phyloP scores from a whole-genome alignment of 2,113 vertebrate species.

The Malurus alboscapulatus region DNA sequence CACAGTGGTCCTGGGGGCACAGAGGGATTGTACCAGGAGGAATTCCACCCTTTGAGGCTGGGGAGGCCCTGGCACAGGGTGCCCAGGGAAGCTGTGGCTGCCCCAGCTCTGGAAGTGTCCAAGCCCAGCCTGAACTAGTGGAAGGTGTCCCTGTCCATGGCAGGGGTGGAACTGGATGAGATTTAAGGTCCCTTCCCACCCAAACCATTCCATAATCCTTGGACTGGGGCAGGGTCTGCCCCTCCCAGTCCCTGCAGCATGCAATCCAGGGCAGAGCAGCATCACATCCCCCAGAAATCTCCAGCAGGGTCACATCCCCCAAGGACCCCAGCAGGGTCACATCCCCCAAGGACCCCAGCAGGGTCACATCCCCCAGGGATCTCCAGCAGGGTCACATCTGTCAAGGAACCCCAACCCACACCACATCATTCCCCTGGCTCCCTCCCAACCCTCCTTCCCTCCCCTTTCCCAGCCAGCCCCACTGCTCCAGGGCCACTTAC shows the following conservation, averaged over 20 bases:
- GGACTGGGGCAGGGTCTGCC: not conserved
- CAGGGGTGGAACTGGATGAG: not conserved
- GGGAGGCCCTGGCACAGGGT: not conserved
- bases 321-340: too few relatives aligned
- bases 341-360: not conserved
- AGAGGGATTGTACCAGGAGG: not conserved
- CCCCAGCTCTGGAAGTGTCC: not conserved
- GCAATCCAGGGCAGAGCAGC: not conserved
- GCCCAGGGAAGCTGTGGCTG: not conserved
- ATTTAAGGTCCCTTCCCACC: not conserved
- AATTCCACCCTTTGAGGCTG: not conserved
- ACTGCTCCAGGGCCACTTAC: slow-evolving; percentile 75
- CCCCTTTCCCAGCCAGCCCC: not conserved
- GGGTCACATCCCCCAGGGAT: not conserved
- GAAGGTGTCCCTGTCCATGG: not conserved
- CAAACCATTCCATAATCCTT: not conserved
- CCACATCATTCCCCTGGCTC: not conserved
- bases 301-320: too few relatives aligned
- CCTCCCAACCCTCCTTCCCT: not conserved
- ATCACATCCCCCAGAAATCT: not conserved
- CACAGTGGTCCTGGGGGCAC: slow-evolving; percentile 86
- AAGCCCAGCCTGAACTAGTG: not conserved
- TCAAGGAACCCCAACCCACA: not conserved
- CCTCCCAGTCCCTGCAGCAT: not conserved
- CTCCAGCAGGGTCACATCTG: too few relatives aligned